Percentiles rank a stretch among this genome's conserved stretches.
Conservation (phyloP, 2,797 vertebrate genomes). For the Hippopotamyrus pictus region DNA sequence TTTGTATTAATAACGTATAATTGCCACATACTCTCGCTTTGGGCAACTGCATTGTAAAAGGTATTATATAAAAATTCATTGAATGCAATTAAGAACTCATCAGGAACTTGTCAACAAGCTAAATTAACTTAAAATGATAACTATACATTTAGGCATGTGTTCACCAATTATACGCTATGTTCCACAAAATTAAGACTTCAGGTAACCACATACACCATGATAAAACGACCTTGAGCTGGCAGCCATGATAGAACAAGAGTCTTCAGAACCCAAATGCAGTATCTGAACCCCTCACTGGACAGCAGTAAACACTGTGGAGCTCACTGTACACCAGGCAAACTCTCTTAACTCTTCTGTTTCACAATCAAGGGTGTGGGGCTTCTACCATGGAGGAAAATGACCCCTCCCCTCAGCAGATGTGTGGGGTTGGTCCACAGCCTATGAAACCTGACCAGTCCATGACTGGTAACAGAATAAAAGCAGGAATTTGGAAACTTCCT, state of each 20-base stretch:
- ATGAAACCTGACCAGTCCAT: not conserved
- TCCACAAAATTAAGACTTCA: not conserved
- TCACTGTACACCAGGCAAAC: not conserved
- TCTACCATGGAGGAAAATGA: not conserved
- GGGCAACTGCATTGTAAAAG: not conserved
- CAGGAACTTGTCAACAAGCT: not conserved
- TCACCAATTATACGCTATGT: not conserved
- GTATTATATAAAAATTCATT: not conserved
- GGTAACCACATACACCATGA: not conserved
- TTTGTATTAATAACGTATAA: not conserved
- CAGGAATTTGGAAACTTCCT: not conserved
- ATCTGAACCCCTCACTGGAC: not conserved
- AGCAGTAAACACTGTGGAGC: not conserved
- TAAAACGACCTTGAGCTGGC: not conserved
- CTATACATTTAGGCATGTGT: not conserved
- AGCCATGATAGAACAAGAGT: not conserved
- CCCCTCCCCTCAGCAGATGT: not conserved
- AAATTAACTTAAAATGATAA: not conserved
- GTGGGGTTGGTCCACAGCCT: too few species aligned
- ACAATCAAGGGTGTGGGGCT: not conserved
- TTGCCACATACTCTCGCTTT: not conserved
- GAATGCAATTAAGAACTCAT: not conserved
- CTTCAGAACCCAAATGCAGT: not conserved
- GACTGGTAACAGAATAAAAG: slow-evolving; percentile 4
- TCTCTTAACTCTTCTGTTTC: not conserved